Conservation (phyloP, 2,888 invertebrate species). For the Andrena camellia region DNA sequence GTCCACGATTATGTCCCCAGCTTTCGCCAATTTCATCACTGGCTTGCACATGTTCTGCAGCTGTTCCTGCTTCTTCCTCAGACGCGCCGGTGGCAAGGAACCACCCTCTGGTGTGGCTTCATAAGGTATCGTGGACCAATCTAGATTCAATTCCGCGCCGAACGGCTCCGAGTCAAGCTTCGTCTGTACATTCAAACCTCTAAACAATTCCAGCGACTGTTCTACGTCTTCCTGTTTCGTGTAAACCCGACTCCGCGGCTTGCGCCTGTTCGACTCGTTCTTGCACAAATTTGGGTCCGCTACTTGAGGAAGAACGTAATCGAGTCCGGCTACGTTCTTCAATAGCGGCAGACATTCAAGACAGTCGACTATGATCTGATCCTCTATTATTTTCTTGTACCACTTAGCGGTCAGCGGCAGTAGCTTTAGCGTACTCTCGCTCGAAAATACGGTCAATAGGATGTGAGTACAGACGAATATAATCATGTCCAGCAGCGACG, state of each 20-base stretch:
- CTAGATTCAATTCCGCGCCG: slow-evolving; percentile 85
- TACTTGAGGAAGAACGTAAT: slow-evolving; percentile 85
- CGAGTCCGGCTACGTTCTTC: slow-evolving; percentile 34
- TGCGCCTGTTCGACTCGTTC: slow-evolving; percentile 91
- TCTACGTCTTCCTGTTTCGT: slow-evolving; percentile 93
- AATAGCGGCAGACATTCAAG: slow-evolving; percentile 78
- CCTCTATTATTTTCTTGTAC: slow-evolving; percentile 86
- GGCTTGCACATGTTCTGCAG: slow-evolving; percentile 93
- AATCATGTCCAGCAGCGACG: slow-evolving; percentile 94
- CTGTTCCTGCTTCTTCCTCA: slow-evolving; percentile 93
- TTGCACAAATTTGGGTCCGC: slow-evolving; percentile 91
- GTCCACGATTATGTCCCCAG: slow-evolving; percentile 92
- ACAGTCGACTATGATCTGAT: slow-evolving; percentile 77
- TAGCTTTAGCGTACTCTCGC: slow-evolving; percentile 75
- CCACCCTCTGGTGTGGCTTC: slow-evolving; percentile 92
- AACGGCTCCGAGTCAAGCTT: slow-evolving; percentile 82
- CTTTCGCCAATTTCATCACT: slow-evolving; percentile 89
- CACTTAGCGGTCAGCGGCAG: slow-evolving; percentile 89
- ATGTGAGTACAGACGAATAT: slow-evolving; percentile 90
- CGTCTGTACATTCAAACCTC: slow-evolving; percentile 85
- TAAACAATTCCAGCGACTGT: slow-evolving; percentile 86
- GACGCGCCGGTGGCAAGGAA: slow-evolving; percentile 91
- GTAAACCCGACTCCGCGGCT: slow-evolving; percentile 90
- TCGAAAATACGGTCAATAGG: slow-evolving; percentile 86
- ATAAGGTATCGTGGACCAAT: slow-evolving; percentile 91